phyloP scores from a whole-genome alignment of 2,797 vertebrate genomes.

The Meriones psammophilus region DNA sequence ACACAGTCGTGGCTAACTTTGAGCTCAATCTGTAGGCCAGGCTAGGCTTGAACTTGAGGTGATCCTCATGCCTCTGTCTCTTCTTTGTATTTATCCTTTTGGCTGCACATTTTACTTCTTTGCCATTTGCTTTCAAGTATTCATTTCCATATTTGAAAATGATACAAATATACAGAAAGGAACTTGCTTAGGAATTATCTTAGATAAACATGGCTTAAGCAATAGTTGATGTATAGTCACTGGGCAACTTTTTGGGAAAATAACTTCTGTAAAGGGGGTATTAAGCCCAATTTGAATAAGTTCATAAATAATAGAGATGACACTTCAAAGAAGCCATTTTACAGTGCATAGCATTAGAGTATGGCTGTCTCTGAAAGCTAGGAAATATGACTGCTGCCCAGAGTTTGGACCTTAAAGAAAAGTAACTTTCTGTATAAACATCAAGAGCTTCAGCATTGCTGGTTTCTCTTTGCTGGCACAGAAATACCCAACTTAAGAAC shows the following conservation, averaged over 20 bases:
- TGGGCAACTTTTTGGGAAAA: not conserved
- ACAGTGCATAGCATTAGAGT: not conserved
- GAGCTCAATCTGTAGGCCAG: not conserved
- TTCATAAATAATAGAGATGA: not conserved
- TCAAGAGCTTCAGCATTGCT: not conserved
- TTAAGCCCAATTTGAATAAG: not conserved
- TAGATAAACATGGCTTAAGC: not conserved
- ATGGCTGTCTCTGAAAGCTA: not conserved
- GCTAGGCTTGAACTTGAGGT: not conserved
- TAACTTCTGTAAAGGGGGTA: not conserved
- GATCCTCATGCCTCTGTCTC: not conserved
- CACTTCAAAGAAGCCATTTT: not conserved
- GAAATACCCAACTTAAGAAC: not conserved
- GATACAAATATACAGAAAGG: not conserved
- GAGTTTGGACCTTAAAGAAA: not conserved
- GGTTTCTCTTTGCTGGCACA: not conserved
- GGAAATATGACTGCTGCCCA: not conserved
- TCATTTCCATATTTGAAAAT: not conserved
- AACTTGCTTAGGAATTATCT: not conserved
- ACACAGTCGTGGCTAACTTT: not conserved
- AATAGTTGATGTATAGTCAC: not conserved
- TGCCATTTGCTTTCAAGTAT: too few relatives aligned
- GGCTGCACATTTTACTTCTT: not conserved
- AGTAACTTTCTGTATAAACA: not conserved
- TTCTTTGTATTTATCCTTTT: not conserved